Base-by-base conservation (phyloP, 1,140 invertebrate genomes). In the Augochlora pura region DNA sequence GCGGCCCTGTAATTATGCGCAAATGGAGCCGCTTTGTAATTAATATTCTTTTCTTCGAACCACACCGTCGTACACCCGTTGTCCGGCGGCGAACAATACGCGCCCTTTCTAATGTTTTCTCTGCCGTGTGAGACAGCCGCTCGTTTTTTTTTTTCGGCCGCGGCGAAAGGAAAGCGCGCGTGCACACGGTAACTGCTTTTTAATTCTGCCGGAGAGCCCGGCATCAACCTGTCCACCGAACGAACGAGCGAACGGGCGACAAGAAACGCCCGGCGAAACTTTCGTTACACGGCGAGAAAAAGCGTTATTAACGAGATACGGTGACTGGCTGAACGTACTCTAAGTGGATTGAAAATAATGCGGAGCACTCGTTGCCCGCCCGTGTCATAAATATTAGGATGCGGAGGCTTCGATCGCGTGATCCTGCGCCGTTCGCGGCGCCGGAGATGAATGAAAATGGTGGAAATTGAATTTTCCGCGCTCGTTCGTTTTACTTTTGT, bases 11-110 rank as follows among this genome's bases (percentile, higher is more conserved):
- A 76, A 69, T 60, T 57, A 76, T 59, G 65, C 59, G 46, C 46
- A 77, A 70, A 77, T 70, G 57, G n/a, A 38, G 32, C 57, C 21
- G 21, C 42, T 70, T 63, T n/a, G 42, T 63, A 77, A 77, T 77
- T 77, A 77, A 70, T 62, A 70, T 14, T 77, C 74, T 69, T 60
- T 60, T 27, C 23, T 60, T 10, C 23, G 54, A 52, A 18, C 49
- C 16, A 14, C 14, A 8, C 1, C 38, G 14, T 46, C 23, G 14
- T 12, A 4, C 32, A 4, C 21, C 4, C 52, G 23, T 18, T 62
- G 60, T 32, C 10, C n/a, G 9, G 16, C 63, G 3, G 38, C 32
- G 38, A 21, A 74, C 71, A 54, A 66, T 49, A 25, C 52, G 9
- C 71, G 71, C n/a, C 63, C 25, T 75, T 67, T 46, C 66, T 52